Evolutionary conservation across 2,797 vertebrate species (phyloP).

Genomic region (Trichosurus vulpecula): DNA sequence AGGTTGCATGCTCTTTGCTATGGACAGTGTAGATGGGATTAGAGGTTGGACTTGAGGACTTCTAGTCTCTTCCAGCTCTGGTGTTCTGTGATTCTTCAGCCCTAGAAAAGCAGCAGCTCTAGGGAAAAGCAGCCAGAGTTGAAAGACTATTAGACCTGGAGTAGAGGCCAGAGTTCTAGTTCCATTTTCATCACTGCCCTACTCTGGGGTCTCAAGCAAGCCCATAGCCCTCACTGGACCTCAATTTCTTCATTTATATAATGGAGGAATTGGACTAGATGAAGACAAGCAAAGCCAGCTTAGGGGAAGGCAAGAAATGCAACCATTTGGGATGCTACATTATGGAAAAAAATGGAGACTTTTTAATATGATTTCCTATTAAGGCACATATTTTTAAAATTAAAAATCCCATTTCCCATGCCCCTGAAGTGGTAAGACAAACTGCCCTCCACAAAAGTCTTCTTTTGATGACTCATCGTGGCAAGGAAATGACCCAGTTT

Average conservation of each 20-base stretch:
- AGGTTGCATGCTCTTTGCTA: not conserved
- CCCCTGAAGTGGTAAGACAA: not conserved
- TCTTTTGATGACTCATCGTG: not conserved
- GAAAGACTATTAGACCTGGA: not conserved
- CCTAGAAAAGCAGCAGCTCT: not conserved
- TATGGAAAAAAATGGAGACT: not conserved
- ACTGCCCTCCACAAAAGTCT: not conserved
- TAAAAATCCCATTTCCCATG: not conserved
- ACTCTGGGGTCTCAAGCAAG: not conserved
- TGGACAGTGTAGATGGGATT: not conserved
- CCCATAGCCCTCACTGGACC: not conserved
- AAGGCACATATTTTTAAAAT: not conserved
- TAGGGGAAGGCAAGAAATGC: not conserved
- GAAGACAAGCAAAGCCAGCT: not conserved
- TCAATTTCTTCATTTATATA: not conserved
- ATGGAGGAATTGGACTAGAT: not conserved
- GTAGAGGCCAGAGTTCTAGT: not conserved
- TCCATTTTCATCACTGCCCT: not conserved
- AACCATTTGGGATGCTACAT: not conserved
- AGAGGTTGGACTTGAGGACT: not conserved
- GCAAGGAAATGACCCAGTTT: not conserved
- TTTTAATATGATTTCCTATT: not conserved
- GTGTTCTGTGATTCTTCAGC: not conserved
- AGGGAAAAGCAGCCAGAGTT: not conserved
- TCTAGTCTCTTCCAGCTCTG: not conserved